Conservation (phyloP, 2,797 vertebrate genomes). For the Myotis myotis region DNA sequence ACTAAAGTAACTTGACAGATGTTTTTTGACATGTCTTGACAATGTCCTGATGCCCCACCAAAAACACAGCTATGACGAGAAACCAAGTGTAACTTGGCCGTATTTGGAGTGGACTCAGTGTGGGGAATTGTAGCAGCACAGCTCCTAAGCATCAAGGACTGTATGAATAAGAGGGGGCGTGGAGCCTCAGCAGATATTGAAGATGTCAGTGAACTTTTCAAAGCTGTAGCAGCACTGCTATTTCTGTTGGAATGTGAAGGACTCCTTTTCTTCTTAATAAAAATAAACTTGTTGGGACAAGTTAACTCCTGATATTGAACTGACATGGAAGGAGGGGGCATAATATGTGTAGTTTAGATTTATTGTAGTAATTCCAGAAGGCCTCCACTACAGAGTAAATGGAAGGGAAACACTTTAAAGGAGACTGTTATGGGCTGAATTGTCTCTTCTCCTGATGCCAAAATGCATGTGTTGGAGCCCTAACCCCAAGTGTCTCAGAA, state of each 20-base stretch:
- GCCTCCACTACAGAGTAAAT: not conserved
- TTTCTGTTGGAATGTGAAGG: conserved; percentile 24
- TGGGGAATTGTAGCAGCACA: not conserved
- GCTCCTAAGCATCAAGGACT: conserved; percentile 2
- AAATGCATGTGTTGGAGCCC: not conserved
- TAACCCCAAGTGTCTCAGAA: not conserved
- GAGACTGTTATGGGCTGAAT: too few relatives aligned
- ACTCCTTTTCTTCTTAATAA: not conserved
- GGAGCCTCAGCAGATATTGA: not conserved
- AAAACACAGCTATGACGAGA: conserved; percentile 72
- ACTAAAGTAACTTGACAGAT: conserved; percentile 76
- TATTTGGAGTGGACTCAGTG: conserved; percentile 10
- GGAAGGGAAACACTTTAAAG: not conserved
- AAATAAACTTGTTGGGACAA: not conserved
- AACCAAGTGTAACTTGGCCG: conserved; percentile 49
- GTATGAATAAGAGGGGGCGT: not conserved
- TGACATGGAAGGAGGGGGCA: not conserved
- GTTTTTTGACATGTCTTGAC: conserved; percentile 76
- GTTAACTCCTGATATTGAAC: not conserved
- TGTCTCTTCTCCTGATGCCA: not conserved
- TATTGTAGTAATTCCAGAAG: not conserved
- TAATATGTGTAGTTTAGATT: not conserved
- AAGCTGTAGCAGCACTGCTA: not conserved
- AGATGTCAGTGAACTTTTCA: conserved; percentile 3
- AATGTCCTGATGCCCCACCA: conserved; percentile 67